Percentiles rank a stretch among this genome's conserved stretches.
phyloP scores from a whole-genome alignment of 2,888 invertebrate genomes.

The Meandrusa payeni region DNA sequence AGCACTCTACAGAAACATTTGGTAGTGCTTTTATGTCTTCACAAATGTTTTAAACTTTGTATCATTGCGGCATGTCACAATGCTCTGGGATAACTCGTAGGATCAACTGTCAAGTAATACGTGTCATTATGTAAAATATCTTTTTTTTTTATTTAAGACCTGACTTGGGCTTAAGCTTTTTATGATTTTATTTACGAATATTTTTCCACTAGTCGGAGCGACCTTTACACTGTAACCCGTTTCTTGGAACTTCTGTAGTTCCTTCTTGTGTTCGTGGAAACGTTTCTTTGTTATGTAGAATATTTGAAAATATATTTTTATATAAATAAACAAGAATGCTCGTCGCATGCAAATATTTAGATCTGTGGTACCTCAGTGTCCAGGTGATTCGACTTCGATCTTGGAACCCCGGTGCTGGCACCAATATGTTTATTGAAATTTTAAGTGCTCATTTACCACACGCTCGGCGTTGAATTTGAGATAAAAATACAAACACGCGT shows the following conservation, averaged over 20 bases:
- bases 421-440: too few relatives aligned
- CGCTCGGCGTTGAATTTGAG: too few relatives aligned
- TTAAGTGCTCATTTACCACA: too few relatives aligned
- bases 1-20: constrained; percentile 56
- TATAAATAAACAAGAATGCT: too few relatives aligned
- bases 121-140: constrained; percentile 25
- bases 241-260: neutral
- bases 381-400: too few relatives aligned
- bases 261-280: neutral
- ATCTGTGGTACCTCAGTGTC: too few relatives aligned
- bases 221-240: neutral
- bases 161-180: constrained; percentile 29
- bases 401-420: too few relatives aligned
- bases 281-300: too few relatives aligned
- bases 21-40: constrained; percentile 68
- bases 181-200: constrained; percentile 35
- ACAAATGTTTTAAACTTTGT: constrained; percentile 67
- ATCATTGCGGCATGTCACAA: constrained; percentile 52
- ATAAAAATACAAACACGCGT: too few relatives aligned
- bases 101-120: constrained; percentile 41
- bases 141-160: constrained; percentile 36
- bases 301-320: too few relatives aligned
- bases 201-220: neutral
- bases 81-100: constrained; percentile 48
- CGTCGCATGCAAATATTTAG: too few relatives aligned